These are phyloP conservation scores for Crossocerus cetratus DNA, from an alignment of 2,888 invertebrate species.

Conservation along the genomic window DNA sequence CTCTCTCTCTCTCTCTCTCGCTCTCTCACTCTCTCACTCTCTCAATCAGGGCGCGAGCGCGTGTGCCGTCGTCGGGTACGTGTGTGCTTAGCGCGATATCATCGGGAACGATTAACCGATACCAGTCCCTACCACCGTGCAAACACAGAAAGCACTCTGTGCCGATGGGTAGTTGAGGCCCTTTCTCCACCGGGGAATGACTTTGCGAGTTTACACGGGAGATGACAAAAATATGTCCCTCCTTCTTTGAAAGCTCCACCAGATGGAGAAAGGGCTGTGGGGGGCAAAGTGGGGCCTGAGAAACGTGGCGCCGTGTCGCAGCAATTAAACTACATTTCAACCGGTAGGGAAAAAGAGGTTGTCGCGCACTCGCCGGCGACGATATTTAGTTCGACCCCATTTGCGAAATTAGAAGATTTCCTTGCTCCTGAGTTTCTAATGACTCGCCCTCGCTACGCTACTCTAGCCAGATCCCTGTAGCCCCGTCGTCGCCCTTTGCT, in stretches of 20 bases:
- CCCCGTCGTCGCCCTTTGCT: conserved; percentile 10
- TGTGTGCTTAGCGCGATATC: neutral
- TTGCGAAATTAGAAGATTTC: conserved; percentile 65
- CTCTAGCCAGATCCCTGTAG: conserved; percentile 1
- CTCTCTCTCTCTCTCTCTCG: too few relatives aligned
- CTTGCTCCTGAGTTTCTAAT: conserved; percentile 17
- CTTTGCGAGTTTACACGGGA: too few relatives aligned
- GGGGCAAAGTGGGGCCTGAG: neutral
- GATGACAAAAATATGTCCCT: neutral
- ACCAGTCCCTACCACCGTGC: too few relatives aligned
- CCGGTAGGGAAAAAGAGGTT: neutral
- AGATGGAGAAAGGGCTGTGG: neutral
- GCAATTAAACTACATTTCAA: conserved; percentile 1
- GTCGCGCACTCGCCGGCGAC: conserved; percentile 18
- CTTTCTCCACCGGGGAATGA: conserved; percentile 13
- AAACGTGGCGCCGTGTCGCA: neutral
- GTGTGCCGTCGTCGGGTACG: neutral
- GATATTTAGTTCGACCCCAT: conserved; percentile 57
- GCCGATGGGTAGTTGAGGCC: too few relatives aligned
- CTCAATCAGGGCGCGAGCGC: too few relatives aligned
- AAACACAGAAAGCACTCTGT: too few relatives aligned
- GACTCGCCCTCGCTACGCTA: neutral
- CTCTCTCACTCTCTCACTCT: too few relatives aligned
- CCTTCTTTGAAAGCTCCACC: neutral
- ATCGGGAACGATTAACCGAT: neutral